Percentiles rank a stretch among this genome's conserved stretches.
These are phyloP conservation scores for Neostethus bicornis DNA, from an alignment of 2,797 vertebrate species.

Conservation along the genomic window DNA sequence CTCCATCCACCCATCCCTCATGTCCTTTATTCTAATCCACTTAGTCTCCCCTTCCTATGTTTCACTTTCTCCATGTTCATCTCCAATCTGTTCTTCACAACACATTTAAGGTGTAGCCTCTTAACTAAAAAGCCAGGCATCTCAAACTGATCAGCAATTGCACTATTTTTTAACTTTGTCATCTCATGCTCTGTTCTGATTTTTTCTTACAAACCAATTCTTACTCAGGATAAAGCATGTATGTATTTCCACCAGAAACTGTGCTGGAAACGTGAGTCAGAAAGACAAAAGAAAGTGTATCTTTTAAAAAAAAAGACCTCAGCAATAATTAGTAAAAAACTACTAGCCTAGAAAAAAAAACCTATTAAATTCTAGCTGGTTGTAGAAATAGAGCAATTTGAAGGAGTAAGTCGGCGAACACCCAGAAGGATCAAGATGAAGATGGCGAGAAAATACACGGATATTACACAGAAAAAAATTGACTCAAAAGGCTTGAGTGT, in stretches of 20 bases:
- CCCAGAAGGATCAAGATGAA: background rate
- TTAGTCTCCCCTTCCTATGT: constrained; percentile 56
- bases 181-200: constrained; percentile 2
- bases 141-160: constrained; percentile 48
- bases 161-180: constrained; percentile 33
- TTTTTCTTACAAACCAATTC: constrained; percentile 25
- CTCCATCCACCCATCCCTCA: constrained; percentile 45
- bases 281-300: background rate
- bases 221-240: constrained; percentile 14
- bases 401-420: constrained; percentile 22
- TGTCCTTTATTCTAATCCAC: constrained; percentile 69
- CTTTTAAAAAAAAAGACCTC: constrained; percentile 14
- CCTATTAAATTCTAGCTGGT: constrained; percentile 21
- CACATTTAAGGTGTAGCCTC: constrained; percentile 53
- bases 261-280: constrained; percentile 6
- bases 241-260: constrained; percentile 30
- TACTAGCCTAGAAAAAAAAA: background rate
- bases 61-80: constrained; percentile 42
- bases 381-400: constrained; percentile 24
- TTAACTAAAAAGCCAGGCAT: constrained; percentile 26
- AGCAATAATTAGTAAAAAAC: constrained; percentile 19
- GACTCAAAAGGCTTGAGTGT: constrained; percentile 8
- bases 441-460: constrained; percentile 21
- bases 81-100: constrained; percentile 30
- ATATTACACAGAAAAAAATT: constrained; percentile 17